These are phyloP conservation scores for Pangasius mekongensis DNA, from an alignment of 2,797 vertebrate species.

Conservation along the genomic window DNA sequence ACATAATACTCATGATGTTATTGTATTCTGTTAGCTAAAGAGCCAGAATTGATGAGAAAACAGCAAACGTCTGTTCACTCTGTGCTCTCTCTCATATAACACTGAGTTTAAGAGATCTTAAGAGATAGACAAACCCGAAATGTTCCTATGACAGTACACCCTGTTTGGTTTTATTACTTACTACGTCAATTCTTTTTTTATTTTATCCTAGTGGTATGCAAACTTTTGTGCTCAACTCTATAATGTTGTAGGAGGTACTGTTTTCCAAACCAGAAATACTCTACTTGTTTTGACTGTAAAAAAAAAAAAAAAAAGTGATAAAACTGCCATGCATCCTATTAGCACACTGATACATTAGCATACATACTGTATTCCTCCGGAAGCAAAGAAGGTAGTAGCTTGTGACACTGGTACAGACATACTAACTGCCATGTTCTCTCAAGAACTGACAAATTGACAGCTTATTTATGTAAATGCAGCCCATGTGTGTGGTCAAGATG, in stretches of 20 bases:
- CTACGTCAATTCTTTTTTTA: not conserved
- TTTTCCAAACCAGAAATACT: not conserved
- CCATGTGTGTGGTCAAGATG: constrained; percentile 13
- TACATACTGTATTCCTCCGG: not conserved
- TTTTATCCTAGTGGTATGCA: not conserved
- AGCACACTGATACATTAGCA: not conserved
- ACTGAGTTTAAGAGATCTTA: not conserved
- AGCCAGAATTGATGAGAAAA: not conserved
- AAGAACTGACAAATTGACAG: constrained; percentile 36
- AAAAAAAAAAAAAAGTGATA: not conserved
- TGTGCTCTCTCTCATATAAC: not conserved
- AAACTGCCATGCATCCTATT: not conserved
- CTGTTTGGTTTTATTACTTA: not conserved
- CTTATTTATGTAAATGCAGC: constrained; percentile 38
- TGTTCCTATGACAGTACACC: not conserved
- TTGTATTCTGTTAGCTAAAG: not conserved
- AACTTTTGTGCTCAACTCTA: not conserved
- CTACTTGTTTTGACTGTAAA: not conserved
- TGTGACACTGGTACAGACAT: constrained; percentile 29
- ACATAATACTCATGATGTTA: not conserved
- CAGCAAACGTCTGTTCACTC: not conserved
- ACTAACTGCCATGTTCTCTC: constrained; percentile 38
- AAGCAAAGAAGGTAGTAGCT: constrained; percentile 6
- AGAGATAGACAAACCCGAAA: not conserved
- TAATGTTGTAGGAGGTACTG: not conserved